Evolutionary conservation across 2,113 vertebrate species (phyloP), one percentile per base, ranked within the genome.

Genomic region (Todiramphus saurophagus): DNA sequence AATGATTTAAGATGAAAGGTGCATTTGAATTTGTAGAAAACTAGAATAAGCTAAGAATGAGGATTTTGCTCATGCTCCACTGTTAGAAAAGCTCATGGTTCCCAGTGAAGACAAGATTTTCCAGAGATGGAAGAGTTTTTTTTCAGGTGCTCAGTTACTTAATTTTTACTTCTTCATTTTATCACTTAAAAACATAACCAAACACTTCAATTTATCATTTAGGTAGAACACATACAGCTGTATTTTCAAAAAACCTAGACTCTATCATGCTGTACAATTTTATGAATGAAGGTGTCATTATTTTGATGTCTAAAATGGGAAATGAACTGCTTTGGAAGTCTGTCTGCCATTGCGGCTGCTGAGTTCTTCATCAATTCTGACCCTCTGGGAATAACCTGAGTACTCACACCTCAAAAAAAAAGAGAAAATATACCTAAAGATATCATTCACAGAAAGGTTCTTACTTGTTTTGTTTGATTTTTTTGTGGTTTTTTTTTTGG

Each of bases 1-100:
- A 91, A 87, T 83, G 0, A 93, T 93, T 83, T 89, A 91, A 75
- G 31, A 53, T 66, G 41, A 95, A 93, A 93, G 62, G 28, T 37
- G 11, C 0, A 0, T 55, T 95, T 64, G 55, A 79, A 77, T 80
- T 73, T 76, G 18, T 17, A 90, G 44, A 12, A 92, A 92, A 85
- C 39, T 58, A 76, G 43, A 72, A 76, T 50, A 83, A 66, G 9
- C 16, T 13, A 82, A 85, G 44, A 90, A 69, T 25, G 14, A 90
- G 48, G 37, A 82, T 68, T 87, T 91, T 77, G 7, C 4, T 81
- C 15, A 46, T 72, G 16, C 7, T 60, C 15, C 62, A 8, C 37
- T 69, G 24, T 56, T 80, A 58, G 39, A 79, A 87, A 79, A 60
- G 10, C 16, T 37, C 33, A 21, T 11, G 16, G 16, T 53, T 82